Percentiles rank a stretch among this genome's conserved stretches.
Conservation (phyloP, 2,113 vertebrate species). For the Hippocampus comes region DNA sequence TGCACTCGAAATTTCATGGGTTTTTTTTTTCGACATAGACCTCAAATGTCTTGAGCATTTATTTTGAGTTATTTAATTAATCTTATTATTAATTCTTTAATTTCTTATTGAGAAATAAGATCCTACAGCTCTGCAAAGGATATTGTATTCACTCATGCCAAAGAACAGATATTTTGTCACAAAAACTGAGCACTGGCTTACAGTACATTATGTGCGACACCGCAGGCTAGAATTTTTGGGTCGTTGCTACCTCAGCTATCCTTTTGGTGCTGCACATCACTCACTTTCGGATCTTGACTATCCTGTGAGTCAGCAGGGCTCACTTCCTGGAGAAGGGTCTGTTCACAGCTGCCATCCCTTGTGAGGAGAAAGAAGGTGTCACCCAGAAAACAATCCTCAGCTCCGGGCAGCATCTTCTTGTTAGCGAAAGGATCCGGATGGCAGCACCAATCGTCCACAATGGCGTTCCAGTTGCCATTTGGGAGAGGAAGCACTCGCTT, state of each 20-base stretch:
- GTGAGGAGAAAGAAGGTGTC: constrained; percentile 84
- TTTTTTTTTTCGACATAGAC: background rate
- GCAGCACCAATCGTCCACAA: constrained; percentile 96
- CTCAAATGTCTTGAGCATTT: background rate
- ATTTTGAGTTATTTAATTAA: background rate
- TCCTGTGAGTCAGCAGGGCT: constrained; percentile 33
- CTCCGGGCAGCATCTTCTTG: constrained; percentile 77
- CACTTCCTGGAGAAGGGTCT: constrained; percentile 54
- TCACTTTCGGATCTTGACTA: constrained; percentile 61
- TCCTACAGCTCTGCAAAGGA: background rate
- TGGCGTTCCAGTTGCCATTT: constrained; percentile 84
- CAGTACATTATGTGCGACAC: background rate
- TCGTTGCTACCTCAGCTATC: background rate
- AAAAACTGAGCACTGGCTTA: background rate
- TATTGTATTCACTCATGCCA: background rate
- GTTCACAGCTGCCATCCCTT: constrained; percentile 59
- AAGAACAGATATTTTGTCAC: background rate
- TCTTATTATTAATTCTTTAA: background rate
- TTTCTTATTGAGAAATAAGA: background rate
- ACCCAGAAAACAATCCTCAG: constrained; percentile 85
- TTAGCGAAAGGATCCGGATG: constrained; percentile 88
- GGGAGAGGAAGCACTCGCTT: constrained; percentile 88
- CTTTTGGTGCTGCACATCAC: background rate
- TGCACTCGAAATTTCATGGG: background rate
- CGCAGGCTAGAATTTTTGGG: background rate